Base-by-base conservation (phyloP, 2,797 vertebrate species). In the Rhinatrema bivittatum region DNA sequence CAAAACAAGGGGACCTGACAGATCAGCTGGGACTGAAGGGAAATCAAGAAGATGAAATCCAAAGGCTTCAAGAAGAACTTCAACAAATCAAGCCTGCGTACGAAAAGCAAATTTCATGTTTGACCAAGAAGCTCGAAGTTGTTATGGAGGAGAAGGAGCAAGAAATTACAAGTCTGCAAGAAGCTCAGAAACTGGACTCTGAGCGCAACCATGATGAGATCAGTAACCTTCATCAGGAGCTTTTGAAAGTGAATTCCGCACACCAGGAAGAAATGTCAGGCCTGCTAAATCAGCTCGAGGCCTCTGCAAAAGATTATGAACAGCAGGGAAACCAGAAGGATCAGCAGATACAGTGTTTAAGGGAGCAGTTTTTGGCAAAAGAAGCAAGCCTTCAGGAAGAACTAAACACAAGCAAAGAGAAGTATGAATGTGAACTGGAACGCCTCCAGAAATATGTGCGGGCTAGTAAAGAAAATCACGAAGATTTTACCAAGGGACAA, bases 221-320 rank as follows among this genome's bases (percentile, higher is more conserved):
- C 4, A 80, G 79, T 53, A 79, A 61, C 56, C 72, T 96, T n/a
- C 80, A 78, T 42, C 85, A 85, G 56, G 88, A 94, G 36, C 64
- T 94, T 29, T 37, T 65, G 28, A 81, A 70, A 19, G 61, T 87
- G 45, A 78, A 52, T 68, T 37, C 48, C 41, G 48, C 68, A 12
- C 87, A 93, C 25, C 79, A 89, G 44, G 82, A 91, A 22, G 89
- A 97, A 44, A 59, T 93, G 32, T 79, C 76, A 39, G 72, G 84
- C 37, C 53, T 97, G 61, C 84, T 85, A 51, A 74, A 76, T 29
- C 73, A 5, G 7, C 48, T 87, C 46, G 77, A 87, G 62, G 12
- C 50, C 18, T 72, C 69, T 23, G 52, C 63, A 31, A 65, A 63
- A 36, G 82, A 88, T 54, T 84, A 60, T 10, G 82, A 91, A 60